A percentile compares a stretch with the other conserved stretches of the same genome.
Conservation (phyloP, 2,797 vertebrate genomes). For the Danio jaintianensis region DNA sequence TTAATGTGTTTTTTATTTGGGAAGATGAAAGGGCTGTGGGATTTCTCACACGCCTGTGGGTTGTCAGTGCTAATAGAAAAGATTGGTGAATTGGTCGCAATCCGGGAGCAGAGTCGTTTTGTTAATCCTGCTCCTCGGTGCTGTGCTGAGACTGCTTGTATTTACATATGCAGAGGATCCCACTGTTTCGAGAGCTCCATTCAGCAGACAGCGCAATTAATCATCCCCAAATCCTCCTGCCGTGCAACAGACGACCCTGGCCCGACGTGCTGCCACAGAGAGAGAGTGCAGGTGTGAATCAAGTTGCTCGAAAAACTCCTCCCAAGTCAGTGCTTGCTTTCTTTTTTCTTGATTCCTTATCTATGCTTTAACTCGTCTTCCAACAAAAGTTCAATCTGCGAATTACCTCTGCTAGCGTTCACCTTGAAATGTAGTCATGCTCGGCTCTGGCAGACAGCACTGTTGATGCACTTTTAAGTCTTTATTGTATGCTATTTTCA, state of each 20-base stretch:
- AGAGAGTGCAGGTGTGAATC: slow-evolving; percentile 89
- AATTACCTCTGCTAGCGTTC: slow-evolving; percentile 6
- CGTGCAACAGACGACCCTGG: slow-evolving; percentile 83
- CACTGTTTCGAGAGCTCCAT: slow-evolving; percentile 87
- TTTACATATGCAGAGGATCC: slow-evolving; percentile 93
- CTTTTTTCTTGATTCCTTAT: slow-evolving; percentile 59
- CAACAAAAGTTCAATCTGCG: not conserved
- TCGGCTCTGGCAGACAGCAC: not conserved
- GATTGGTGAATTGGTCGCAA: slow-evolving; percentile 79
- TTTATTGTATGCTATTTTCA: slow-evolving; percentile 6
- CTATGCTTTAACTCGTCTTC: slow-evolving; percentile 31
- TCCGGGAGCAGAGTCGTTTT: slow-evolving; percentile 77
- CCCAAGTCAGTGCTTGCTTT: slow-evolving; percentile 67
- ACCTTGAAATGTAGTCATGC: slow-evolving; percentile 19
- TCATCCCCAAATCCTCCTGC: slow-evolving; percentile 92
- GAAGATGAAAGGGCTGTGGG: slow-evolving; percentile 66
- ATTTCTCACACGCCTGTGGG: slow-evolving; percentile 67
- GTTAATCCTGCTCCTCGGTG: slow-evolving; percentile 82
- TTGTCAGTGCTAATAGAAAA: slow-evolving; percentile 80
- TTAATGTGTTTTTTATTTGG: slow-evolving; percentile 66
- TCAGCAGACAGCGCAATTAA: slow-evolving; percentile 95
- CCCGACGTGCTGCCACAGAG: slow-evolving; percentile 81
- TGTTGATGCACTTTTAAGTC: not conserved
- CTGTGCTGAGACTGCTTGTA: slow-evolving; percentile 85
- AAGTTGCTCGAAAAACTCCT: slow-evolving; percentile 78